Conservation (phyloP, 1,140 invertebrate genomes). For the Drosophila erecta region DNA sequence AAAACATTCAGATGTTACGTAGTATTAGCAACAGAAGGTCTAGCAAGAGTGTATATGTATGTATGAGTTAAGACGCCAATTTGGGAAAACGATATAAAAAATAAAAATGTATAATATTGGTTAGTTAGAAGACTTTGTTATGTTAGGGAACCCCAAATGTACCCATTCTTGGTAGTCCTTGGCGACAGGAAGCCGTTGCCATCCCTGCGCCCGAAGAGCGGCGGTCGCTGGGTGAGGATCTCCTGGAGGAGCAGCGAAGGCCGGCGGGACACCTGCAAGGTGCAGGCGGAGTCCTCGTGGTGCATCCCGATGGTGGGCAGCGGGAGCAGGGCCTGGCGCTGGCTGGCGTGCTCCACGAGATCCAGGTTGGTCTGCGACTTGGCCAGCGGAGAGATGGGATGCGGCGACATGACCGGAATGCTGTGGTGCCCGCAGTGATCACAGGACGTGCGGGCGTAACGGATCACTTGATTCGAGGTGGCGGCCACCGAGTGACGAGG, state of each 20-base stretch:
- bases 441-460: conserved; percentile 72
- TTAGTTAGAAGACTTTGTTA: no score
- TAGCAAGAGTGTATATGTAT: background rate
- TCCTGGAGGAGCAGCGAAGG: conserved; percentile 81
- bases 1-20: background rate
- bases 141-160: conserved; percentile 1
- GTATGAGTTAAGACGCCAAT: background rate
- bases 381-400: conserved; percentile 77
- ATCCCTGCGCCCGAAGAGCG: conserved; percentile 80
- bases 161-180: conserved; percentile 67
- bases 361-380: conserved; percentile 80
- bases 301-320: conserved; percentile 50
- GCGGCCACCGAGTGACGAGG: conserved; percentile 16
- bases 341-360: conserved; percentile 61
- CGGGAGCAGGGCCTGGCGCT: conserved; percentile 68
- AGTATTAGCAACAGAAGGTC: background rate
- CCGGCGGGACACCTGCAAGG: conserved; percentile 76
- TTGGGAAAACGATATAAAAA: background rate
- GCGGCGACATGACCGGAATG: conserved; percentile 76
- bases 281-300: conserved; percentile 62
- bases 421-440: conserved; percentile 79
- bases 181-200: conserved; percentile 56
- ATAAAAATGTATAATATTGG: background rate
- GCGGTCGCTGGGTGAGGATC: conserved; percentile 82
- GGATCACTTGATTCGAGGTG: conserved; percentile 60